Conservation (phyloP, 1,140 invertebrate genomes). For the Rhopalosiphum padi region DNA sequence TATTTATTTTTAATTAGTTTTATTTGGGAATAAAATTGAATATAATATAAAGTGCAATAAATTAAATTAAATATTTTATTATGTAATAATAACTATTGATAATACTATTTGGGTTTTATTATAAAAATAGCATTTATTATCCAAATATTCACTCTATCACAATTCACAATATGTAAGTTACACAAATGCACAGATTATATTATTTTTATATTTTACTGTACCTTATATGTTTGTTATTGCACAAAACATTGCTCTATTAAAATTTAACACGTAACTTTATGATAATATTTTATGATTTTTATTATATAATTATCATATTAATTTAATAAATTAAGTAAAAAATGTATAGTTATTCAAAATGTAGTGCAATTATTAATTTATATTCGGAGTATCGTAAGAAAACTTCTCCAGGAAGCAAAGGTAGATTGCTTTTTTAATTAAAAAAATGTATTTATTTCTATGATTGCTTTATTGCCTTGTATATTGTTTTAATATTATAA, state of each 20-base stretch:
- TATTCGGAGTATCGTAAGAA: not conserved
- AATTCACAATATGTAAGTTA: not conserved
- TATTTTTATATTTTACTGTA: not conserved
- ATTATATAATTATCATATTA: not conserved
- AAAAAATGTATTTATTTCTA: not conserved
- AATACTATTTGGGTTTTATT: not conserved
- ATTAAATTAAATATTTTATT: not conserved
- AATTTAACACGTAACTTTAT: not conserved
- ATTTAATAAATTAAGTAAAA: not conserved
- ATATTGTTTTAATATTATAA: not conserved
- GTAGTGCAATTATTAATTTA: not conserved
- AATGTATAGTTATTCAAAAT: not conserved
- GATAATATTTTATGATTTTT: not conserved
- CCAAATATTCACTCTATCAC: not conserved
- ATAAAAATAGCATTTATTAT: not conserved
- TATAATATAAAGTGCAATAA: not conserved
- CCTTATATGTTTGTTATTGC: not conserved
- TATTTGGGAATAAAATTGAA: not conserved
- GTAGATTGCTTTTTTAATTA: not conserved
- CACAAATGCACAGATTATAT: not conserved
- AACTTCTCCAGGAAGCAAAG: not conserved
- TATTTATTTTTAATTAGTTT: not conserved
- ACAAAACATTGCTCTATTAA: not conserved
- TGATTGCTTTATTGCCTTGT: not conserved
- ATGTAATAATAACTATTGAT: not conserved